A percentile compares a stretch with the other conserved stretches of the same genome.
These are phyloP conservation scores for Schizopygopsis malacanthus DNA, from an alignment of 2,797 vertebrate species.

Conservation along the genomic window DNA sequence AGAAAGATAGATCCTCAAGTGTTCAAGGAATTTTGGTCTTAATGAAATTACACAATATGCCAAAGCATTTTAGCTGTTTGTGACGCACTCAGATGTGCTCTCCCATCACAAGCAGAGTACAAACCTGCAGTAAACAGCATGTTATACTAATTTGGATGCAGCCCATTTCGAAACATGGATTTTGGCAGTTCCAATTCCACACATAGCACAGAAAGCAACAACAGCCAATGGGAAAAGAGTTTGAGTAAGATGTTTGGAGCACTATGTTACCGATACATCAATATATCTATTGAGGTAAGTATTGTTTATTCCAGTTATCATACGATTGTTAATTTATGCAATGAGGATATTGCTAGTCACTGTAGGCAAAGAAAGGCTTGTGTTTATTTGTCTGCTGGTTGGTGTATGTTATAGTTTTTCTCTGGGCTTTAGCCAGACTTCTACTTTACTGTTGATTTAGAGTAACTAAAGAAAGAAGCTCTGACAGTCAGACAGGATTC, in stretches of 20 bases:
- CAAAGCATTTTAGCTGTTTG: neutral
- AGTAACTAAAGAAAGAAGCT: neutral
- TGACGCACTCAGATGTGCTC: neutral
- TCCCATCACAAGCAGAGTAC: neutral
- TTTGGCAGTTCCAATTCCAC: too few relatives aligned
- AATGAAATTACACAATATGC: neutral
- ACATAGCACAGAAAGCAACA: neutral
- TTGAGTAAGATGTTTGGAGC: neutral
- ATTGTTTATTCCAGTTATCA: constrained; percentile 2
- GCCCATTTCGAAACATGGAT: too few relatives aligned
- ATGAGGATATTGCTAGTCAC: constrained; percentile 2
- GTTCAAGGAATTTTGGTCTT: neutral
- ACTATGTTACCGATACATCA: neutral
- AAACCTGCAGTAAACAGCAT: neutral
- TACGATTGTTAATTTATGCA: constrained; percentile 28
- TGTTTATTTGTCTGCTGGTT: constrained; percentile 29
- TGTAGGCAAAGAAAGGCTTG: neutral
- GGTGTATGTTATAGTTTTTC: constrained; percentile 28
- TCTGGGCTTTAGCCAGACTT: neutral
- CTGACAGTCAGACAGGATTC: neutral
- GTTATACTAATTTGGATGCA: neutral
- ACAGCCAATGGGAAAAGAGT: neutral
- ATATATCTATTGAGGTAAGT: constrained; percentile 1
- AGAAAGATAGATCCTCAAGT: neutral
- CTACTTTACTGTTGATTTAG: constrained; percentile 14